Conservation (phyloP, 2,113 vertebrate genomes). For the Naja naja region DNA sequence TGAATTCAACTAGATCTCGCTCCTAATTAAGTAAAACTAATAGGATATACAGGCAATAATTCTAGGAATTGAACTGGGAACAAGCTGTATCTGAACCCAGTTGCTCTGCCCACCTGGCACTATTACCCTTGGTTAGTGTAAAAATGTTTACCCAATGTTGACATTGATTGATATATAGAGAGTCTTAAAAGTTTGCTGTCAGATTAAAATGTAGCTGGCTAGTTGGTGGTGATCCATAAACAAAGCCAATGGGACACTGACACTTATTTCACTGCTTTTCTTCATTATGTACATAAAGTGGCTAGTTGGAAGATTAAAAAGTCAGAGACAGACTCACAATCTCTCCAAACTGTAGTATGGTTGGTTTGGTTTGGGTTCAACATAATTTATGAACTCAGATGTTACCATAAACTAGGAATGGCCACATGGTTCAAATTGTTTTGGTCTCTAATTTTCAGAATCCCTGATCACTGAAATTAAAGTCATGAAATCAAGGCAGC, state of each 20-base stretch:
- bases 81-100: neutral
- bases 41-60: neutral
- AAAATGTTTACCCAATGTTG: neutral
- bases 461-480: neutral
- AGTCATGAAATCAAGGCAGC: neutral
- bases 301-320: neutral
- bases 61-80: neutral
- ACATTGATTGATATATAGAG: neutral
- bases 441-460: neutral
- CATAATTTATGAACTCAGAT: neutral
- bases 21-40: neutral
- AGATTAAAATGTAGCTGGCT: neutral
- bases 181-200: neutral
- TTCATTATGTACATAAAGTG: neutral
- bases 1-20: neutral
- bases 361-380: neutral
- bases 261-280: neutral
- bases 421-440: neutral
- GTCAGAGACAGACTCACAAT: neutral
- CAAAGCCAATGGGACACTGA: neutral
- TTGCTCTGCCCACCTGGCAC: neutral
- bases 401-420: neutral
- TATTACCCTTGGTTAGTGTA: neutral
- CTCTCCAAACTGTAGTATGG: neutral
- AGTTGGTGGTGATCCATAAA: neutral